Base-by-base conservation (phyloP, 2,888 invertebrate species). In the Cheilosia soror region DNA sequence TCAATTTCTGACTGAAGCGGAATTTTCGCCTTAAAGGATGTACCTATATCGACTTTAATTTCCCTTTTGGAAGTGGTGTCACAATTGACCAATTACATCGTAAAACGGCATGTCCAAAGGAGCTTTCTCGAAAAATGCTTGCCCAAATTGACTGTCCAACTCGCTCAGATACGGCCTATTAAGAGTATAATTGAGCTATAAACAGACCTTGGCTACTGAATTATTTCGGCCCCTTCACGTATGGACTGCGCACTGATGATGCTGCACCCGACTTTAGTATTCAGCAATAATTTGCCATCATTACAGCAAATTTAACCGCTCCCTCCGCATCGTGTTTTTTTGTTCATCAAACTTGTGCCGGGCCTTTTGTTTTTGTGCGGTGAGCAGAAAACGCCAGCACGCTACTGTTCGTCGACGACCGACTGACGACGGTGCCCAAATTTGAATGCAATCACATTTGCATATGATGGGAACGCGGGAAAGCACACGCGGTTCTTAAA, bases 361-460 rank as follows among this genome's bases (percentile, higher is more conserved):
- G 62, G 15, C 40, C 68, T 58, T 81, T 76, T 76, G 76, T 76
- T 71, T 81, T 44, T 58, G 58, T 29, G 65, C 69, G 69, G 76
- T 76, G 76, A 81, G 69, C 55, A 75, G 75, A 62, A 73, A 57
- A 72, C 49, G 2, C 40, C 49, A 76, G 40, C 47, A 80, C 47
- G 66, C 42, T 29, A 60, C 44, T 57, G 49, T 25, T 40, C 31
- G n/a, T 25, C 20, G 20, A 51, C 20, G 20, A 20, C 20, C 20
- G 20, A 20, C 20, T 20, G 2, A 0, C 2, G 20, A 20, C 63
- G 31, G 40, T 37, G 29, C 60, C 49, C 47, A 68, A 72, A 55
- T 73, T 72, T 72, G 72, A 72, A 85, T 80, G 85, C 81, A 85
- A 75, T 84, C 84, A 80, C 83, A 83, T 83, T 83, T 83, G 80